A percentile compares a stretch with the other conserved stretches of the same genome.
Conservation (phyloP, 2,888 invertebrate genomes). For the Eumerus sabulonum region DNA sequence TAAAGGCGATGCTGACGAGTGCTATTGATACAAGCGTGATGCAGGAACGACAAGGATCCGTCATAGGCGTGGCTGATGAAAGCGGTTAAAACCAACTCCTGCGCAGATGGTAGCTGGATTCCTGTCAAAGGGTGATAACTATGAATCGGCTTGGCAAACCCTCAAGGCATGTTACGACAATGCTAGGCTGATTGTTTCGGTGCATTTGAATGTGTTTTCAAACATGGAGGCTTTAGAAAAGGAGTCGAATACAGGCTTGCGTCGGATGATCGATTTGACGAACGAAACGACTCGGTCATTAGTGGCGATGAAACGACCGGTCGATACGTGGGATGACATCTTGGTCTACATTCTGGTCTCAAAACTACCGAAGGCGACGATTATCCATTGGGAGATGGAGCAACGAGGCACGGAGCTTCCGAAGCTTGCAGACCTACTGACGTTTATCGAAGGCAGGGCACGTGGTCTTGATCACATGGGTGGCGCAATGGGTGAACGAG, state of each 20-base stretch:
- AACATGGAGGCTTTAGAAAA: conserved; percentile 30
- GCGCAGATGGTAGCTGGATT: conserved; percentile 9
- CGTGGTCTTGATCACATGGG: conserved; percentile 30
- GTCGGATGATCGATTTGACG: conserved; percentile 12
- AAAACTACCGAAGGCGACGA: conserved; percentile 25
- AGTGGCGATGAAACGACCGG: conserved; percentile 25
- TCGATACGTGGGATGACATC: conserved; percentile 27
- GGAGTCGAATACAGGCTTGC: conserved; percentile 35
- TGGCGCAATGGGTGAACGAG: conserved; percentile 7
- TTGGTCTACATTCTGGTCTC: conserved; percentile 1
- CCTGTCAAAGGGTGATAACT: conserved; percentile 20
- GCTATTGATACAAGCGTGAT: conserved; percentile 20
- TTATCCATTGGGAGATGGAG: conserved; percentile 41
- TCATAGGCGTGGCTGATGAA: conserved; percentile 27
- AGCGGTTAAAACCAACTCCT: conserved; percentile 29
- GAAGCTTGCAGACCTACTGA: conserved; percentile 3
- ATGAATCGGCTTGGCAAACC: conserved; percentile 34
- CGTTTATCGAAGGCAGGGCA: conserved; percentile 37
- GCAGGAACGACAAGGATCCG: too few relatives aligned
- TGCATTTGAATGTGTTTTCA: conserved; percentile 20
- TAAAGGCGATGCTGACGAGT: conserved; percentile 16
- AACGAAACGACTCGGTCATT: conserved; percentile 14
- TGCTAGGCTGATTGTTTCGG: conserved; percentile 25
- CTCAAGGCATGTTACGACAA: conserved; percentile 20
- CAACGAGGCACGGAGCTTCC: conserved; percentile 26